Evolutionary conservation across 2,797 vertebrate species (phyloP).

Genomic region (Acipenser transmontanus): DNA sequence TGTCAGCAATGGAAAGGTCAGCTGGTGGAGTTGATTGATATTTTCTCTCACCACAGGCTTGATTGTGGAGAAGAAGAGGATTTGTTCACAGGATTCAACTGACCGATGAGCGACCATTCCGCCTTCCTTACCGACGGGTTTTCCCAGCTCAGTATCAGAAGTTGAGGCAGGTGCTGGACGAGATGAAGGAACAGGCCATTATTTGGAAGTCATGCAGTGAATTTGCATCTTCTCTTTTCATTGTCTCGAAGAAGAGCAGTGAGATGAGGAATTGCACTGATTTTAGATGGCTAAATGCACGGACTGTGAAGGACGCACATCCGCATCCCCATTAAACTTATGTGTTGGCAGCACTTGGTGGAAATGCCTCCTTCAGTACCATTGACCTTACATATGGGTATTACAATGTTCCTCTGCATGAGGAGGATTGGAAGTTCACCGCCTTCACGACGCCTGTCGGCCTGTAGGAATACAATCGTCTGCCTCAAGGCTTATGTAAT

Average conservation of each 20-base stretch:
- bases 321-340: conserved; percentile 11
- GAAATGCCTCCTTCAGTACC: background rate
- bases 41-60: conserved; percentile 16
- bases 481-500: conserved; percentile 18
- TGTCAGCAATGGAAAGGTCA: background rate
- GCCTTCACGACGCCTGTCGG: conserved; percentile 14
- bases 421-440: conserved; percentile 13
- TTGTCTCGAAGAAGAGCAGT: conserved; percentile 10
- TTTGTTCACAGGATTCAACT: conserved; percentile 5
- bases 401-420: conserved; percentile 10
- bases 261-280: conserved; percentile 7
- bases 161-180: background rate
- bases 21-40: conserved; percentile 5
- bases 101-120: background rate
- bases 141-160: background rate
- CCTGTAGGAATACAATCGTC: conserved; percentile 9
- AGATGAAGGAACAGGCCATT: conserved; percentile 4
- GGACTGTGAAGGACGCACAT: conserved; percentile 8
- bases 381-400: conserved; percentile 10
- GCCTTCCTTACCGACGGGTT: background rate
- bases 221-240: background rate
- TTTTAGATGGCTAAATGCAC: background rate
- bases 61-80: conserved; percentile 15
- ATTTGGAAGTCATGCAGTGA: conserved; percentile 8
- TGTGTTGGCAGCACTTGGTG: conserved; percentile 3